Base-by-base conservation (phyloP, 2,888 invertebrate species). In the Cryptophagus acutangulus region DNA sequence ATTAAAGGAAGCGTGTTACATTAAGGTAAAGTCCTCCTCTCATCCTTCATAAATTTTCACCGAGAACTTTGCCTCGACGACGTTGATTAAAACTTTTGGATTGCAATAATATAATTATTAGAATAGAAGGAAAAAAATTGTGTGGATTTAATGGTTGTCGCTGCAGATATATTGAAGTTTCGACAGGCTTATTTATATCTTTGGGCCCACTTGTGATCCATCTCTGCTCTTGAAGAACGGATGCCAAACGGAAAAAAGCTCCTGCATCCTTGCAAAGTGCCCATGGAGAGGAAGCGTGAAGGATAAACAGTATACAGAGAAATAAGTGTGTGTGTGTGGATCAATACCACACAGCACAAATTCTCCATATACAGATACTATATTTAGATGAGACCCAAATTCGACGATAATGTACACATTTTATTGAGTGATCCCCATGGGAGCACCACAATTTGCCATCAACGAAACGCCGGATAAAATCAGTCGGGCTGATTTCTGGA, bases 101-200 rank as follows among this genome's bases (percentile, higher is more conserved):
- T n/a, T n/a, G n/a, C n/a, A n/a, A n/a, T n/a, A n/a, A n/a, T n/a
- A n/a, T n/a, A n/a, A n/a, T n/a, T n/a, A n/a, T n/a, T n/a, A n/a
- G n/a, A n/a, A n/a, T n/a, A n/a, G n/a, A n/a, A n/a, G n/a, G n/a
- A n/a, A n/a, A n/a, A n/a, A n/a, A n/a, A n/a, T n/a, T n/a, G 36
- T 16, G 26, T 36, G 40, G 41, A 35, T 45, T 45, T 53, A 55
- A 55, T 50, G 47, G 51, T 44, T 41, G n/a, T n/a, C n/a, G 38
- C 17, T 33, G 55, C 49, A 52, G 50, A 54, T 47, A 45, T 55
- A 55, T 55, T 49, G 54, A 52, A 51, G 40, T 52, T 53, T 51
- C 50, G 51, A 53, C 52, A 50, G 43, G 54, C 49, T 54, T 54
- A 53, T 54, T 55, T n/a, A n/a, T 55, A 55, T 55, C 48, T 52